Evolutionary conservation across 2,797 vertebrate genomes (phyloP).

Genomic region (Sarcophilus harrisii): DNA sequence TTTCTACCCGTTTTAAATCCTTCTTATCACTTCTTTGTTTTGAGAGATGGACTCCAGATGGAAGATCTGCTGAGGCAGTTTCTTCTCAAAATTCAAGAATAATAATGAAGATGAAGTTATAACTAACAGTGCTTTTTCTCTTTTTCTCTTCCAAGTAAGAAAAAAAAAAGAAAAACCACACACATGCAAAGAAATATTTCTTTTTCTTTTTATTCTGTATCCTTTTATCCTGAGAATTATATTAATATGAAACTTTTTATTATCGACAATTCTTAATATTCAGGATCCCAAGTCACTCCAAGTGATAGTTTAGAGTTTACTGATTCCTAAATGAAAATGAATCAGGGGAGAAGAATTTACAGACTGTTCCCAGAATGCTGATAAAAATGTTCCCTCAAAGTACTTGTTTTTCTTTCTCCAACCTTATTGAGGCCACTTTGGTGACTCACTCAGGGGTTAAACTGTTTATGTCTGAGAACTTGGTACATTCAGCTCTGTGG

Average conservation of each 20-base stretch:
- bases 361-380: neutral
- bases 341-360: neutral
- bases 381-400: neutral
- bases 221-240: neutral
- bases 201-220: neutral
- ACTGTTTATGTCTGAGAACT: slow-evolving; percentile 26
- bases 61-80: neutral
- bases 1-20: neutral
- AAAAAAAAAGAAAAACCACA: neutral
- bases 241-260: neutral
- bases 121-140: neutral
- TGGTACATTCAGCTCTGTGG: slow-evolving; percentile 5
- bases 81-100: neutral
- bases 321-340: neutral
- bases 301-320: neutral
- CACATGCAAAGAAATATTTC: neutral
- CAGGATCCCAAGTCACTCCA: neutral
- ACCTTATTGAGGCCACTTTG: rapidly evolving
- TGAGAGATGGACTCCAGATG: neutral
- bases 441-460: slow-evolving; percentile 13
- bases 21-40: neutral
- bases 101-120: neutral
- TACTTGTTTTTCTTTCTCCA: neutral
- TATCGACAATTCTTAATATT: neutral
- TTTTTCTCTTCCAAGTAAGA: neutral